A percentile compares a stretch with the other conserved stretches of the same genome.
Evolutionary conservation across 2,888 invertebrate genomes (phyloP).

Genomic region (Meteorus cinctellus): DNA sequence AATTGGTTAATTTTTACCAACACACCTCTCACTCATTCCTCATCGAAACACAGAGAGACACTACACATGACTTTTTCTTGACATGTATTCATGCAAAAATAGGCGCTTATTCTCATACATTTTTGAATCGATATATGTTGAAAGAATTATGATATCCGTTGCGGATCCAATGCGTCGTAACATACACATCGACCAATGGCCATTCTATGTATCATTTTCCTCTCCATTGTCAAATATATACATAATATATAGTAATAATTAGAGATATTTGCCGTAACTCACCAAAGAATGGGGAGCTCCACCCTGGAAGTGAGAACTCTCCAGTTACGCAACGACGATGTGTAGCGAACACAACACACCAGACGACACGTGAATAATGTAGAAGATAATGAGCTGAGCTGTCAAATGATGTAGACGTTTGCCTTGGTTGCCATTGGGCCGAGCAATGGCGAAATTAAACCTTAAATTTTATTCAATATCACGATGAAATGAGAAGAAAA

Average conservation of each 20-base stretch:
- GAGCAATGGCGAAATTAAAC: not conserved
- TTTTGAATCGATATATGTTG: conserved; percentile 8
- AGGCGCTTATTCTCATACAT: conserved; percentile 6
- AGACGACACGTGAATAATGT: conserved; percentile 63
- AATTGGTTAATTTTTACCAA: conserved; percentile 58
- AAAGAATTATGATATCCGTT: not conserved
- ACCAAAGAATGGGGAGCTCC: conserved; percentile 67
- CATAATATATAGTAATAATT: too few relatives aligned
- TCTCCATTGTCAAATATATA: not conserved
- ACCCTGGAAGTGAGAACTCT: conserved; percentile 64
- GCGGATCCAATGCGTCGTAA: not conserved
- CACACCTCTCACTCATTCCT: conserved; percentile 11
- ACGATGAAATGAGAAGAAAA: not conserved
- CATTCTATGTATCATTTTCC: not conserved
- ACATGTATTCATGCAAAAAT: not conserved
- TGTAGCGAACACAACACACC: conserved; percentile 43
- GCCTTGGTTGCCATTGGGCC: conserved; percentile 35
- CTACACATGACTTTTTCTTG: not conserved
- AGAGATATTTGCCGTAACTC: conserved; percentile 52
- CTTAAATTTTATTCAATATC: not conserved
- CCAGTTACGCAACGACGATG: conserved; percentile 67
- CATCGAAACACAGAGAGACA: not conserved
- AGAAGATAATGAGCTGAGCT: conserved; percentile 22
- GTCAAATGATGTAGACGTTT: conserved; percentile 37
- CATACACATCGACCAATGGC: not conserved